Evolutionary conservation across 2,113 vertebrate genomes (phyloP).

Genomic region (Phalacrocorax brasilianus): DNA sequence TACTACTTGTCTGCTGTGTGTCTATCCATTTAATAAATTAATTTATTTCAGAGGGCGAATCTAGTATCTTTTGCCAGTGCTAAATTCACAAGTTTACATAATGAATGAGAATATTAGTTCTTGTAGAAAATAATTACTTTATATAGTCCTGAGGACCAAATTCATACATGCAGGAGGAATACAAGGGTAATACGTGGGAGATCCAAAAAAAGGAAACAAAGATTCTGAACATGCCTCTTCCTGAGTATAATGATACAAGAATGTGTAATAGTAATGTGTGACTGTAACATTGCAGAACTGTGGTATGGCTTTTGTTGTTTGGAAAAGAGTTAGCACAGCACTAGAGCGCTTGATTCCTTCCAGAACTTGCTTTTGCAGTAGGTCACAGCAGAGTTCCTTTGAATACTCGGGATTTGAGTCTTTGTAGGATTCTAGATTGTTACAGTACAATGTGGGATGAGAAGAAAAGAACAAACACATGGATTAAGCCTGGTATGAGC

Average conservation of each 20-base stretch:
- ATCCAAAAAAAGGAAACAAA: not conserved
- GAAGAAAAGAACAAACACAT: not conserved
- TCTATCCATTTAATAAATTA: not conserved
- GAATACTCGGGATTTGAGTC: not conserved
- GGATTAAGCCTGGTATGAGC: not conserved
- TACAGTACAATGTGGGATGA: not conserved
- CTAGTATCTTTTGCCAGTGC: not conserved
- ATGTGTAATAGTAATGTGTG: not conserved
- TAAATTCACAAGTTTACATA: not conserved
- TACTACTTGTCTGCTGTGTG: not conserved
- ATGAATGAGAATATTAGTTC: not conserved
- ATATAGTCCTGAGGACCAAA: not conserved
- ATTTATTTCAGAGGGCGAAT: not conserved
- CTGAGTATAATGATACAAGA: not conserved
- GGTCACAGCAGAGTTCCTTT: not conserved
- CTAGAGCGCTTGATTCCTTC: not conserved
- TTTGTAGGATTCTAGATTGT: not conserved
- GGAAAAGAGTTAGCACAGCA: not conserved
- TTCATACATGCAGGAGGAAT: not conserved
- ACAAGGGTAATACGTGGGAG: not conserved
- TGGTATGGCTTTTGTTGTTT: not conserved
- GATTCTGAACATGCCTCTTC: not conserved
- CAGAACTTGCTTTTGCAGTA: not conserved
- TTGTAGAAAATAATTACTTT: not conserved
- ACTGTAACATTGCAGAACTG: not conserved